These are phyloP conservation scores for Nicator chloris DNA, from an alignment of 2,113 vertebrate species.

Conservation along the genomic window DNA sequence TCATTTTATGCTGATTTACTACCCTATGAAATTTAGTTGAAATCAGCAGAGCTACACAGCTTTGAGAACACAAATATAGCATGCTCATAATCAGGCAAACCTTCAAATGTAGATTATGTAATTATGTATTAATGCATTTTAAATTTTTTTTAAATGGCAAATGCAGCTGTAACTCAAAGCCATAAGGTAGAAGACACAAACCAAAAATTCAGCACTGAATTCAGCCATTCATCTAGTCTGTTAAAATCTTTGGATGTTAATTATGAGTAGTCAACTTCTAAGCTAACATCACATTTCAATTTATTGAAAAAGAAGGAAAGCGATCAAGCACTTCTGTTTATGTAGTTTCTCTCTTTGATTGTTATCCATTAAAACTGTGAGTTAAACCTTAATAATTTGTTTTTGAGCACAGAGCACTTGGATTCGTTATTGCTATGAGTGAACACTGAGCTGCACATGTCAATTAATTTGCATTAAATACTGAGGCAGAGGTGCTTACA, in stretches of 20 bases:
- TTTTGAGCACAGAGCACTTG: background rate
- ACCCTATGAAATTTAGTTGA: background rate
- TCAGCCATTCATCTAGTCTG: background rate
- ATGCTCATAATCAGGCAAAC: background rate
- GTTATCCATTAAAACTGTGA: background rate
- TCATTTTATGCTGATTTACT: background rate
- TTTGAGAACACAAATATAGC: background rate
- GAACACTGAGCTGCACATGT: background rate
- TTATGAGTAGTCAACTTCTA: background rate
- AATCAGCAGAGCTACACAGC: background rate
- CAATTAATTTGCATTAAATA: background rate
- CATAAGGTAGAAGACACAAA: background rate
- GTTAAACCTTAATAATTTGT: background rate
- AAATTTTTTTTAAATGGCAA: background rate
- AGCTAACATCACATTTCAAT: background rate
- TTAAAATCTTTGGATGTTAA: background rate
- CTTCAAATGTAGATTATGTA: background rate
- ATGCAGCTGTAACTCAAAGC: background rate
- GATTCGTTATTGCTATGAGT: background rate
- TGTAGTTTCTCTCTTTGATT: background rate
- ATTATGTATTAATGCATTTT: background rate
- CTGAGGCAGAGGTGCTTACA: background rate
- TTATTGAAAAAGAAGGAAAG: background rate
- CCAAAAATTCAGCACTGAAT: background rate
- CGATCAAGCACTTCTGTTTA: background rate